Evolutionary conservation across 2,797 vertebrate species (phyloP).

Genomic region (Thunnus albacares): DNA sequence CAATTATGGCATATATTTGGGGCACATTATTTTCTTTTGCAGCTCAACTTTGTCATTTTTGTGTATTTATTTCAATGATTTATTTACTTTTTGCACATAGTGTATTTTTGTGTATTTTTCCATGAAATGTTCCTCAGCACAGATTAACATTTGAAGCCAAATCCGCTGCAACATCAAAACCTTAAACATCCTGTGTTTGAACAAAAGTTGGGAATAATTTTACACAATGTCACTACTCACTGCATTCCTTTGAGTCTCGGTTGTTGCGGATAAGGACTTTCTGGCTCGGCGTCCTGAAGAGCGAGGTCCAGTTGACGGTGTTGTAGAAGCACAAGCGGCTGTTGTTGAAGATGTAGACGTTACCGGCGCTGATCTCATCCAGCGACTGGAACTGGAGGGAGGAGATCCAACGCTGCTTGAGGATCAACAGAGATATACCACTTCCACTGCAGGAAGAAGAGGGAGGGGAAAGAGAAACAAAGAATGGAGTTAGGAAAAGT

Average conservation of each 20-base stretch:
- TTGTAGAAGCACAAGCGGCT: constrained; percentile 97
- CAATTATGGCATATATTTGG: not conserved
- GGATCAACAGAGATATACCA: constrained; percentile 95
- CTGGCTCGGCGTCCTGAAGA: constrained; percentile 93
- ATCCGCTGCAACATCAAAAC: too few relatives aligned
- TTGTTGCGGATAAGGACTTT: constrained; percentile 93
- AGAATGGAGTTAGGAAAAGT: not conserved
- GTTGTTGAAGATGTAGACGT: constrained; percentile 98
- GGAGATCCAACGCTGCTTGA: constrained; percentile 95
- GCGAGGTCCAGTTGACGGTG: constrained; percentile 96
- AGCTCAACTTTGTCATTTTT: not conserved
- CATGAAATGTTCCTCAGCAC: not conserved
- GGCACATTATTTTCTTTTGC: not conserved
- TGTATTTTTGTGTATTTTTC: not conserved
- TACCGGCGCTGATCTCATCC: constrained; percentile 96
- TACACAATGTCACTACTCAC: constrained; percentile 86
- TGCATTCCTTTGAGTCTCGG: constrained; percentile 92
- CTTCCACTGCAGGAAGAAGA: constrained; percentile 70
- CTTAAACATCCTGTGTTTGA: too few relatives aligned
- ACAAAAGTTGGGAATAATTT: not conserved
- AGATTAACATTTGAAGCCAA: too few relatives aligned
- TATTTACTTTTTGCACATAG: not conserved
- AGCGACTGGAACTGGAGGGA: constrained; percentile 95
- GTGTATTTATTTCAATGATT: not conserved
- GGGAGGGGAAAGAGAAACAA: not conserved